These are phyloP conservation scores for Myiotriccus ornatus DNA, from an alignment of 2,797 vertebrate genomes.

Conservation along the genomic window DNA sequence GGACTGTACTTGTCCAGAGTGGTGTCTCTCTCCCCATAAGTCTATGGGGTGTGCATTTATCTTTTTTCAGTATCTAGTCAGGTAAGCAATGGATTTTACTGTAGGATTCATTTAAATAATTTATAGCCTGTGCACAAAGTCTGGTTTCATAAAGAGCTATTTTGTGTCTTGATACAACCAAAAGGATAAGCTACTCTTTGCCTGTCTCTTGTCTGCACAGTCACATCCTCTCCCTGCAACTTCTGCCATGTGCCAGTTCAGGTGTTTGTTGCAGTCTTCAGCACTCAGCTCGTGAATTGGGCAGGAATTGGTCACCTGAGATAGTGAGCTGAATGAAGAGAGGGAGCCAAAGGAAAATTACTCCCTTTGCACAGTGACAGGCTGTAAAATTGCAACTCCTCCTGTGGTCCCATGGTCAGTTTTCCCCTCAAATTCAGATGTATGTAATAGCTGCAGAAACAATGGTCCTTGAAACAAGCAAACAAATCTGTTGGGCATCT, in stretches of 20 bases:
- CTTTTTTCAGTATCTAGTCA: neutral
- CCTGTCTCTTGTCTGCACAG: neutral
- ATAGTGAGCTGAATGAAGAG: neutral
- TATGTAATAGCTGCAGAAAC: neutral
- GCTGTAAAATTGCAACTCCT: neutral
- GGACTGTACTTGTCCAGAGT: neutral
- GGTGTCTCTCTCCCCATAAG: neutral
- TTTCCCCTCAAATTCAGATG: neutral
- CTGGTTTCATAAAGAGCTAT: neutral
- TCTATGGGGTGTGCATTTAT: neutral
- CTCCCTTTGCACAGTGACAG: neutral
- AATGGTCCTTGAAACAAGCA: neutral
- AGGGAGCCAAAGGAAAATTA: neutral
- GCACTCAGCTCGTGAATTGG: neutral
- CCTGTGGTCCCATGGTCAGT: neutral
- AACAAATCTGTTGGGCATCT: neutral
- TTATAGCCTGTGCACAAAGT: neutral
- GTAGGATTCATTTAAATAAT: neutral
- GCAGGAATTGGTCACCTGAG: neutral
- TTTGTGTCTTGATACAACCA: neutral
- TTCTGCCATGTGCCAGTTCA: neutral
- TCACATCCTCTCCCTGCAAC: neutral
- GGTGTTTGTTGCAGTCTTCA: neutral
- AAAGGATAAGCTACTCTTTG: neutral
- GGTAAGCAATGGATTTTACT: neutral